Base-by-base conservation (phyloP, 2,797 vertebrate genomes). In the Megaceryle alcyon region DNA sequence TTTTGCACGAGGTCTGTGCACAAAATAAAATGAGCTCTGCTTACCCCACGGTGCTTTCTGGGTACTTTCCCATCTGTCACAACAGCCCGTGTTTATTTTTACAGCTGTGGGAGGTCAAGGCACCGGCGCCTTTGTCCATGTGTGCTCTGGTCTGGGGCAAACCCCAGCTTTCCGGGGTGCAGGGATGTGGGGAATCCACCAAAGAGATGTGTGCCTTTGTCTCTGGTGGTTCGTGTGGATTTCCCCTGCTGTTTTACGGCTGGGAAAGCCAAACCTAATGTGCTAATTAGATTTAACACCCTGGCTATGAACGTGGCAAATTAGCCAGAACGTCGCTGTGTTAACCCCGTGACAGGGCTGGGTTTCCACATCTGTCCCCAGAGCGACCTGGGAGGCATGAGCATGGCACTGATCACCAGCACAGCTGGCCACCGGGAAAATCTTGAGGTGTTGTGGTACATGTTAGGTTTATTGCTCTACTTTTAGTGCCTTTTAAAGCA, bases 271-370 rank as follows among this genome's bases (percentile, higher is more conserved):
- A 79, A 65, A 14, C 20, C 70, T 92, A 88, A 95, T 3, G 53
- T 48, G 88, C 78, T 91, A 94, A 96, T 95, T 87, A 86, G 93
- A 88, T 92, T 94, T 94, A 88, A 90, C 86, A 92, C 83, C 83
- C 54, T 0, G 49, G 51, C 68, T 90, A 65, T 75, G 70, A 94
- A 90, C 39, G 49, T 26, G 92, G 73, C 83, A 94, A 82, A 91
- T 95, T 75, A 94, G 21, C 37, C 70, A 22, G 48, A 88, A 71
- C 20, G 2, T 29, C 5, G 0, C 12, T 13, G 54, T 0, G 41
- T 72, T 80, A 82, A 72, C 31, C 64, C 75, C 11, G 0, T 1
- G 1, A 1, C 1, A 9, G 71, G 83, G 12, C 21, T 4, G 75
- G 21, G 59, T 12, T 69, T 54, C 20, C 35, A 82, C 82, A 44